These are phyloP conservation scores for Scolopax mira DNA, from an alignment of 2,113 vertebrate species.

Conservation along the genomic window DNA sequence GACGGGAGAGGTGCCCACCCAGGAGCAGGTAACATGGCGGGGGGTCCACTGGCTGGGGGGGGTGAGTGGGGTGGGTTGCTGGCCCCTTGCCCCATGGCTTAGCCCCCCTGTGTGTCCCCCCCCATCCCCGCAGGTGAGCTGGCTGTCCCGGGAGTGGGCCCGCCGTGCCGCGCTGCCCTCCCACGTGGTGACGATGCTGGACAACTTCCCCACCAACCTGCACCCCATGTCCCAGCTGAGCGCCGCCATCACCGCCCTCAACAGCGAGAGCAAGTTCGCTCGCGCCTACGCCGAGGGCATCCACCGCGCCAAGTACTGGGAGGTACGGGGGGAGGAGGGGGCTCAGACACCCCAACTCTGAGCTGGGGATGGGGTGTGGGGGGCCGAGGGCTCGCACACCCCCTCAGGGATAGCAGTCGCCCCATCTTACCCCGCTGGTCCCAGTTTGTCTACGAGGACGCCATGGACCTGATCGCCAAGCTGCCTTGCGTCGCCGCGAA, in stretches of 20 bases:
- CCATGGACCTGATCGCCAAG: slow-evolving; percentile 97
- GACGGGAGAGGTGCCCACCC: slow-evolving; percentile 89
- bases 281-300: slow-evolving; percentile 92
- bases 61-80: no score
- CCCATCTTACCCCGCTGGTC: not conserved
- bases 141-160: slow-evolving; percentile 96
- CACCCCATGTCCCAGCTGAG: slow-evolving; percentile 99
- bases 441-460: slow-evolving; percentile 93
- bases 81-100: not conserved
- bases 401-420: accelerated
- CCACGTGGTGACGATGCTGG: slow-evolving; percentile 97
- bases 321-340: slow-evolving; percentile 73
- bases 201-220: slow-evolving; percentile 97
- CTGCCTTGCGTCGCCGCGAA: slow-evolving; percentile 95
- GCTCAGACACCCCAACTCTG: not conserved
- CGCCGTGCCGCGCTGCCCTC: slow-evolving; percentile 93
- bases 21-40: slow-evolving; percentile 83
- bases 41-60: no score
- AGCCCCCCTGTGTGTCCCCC: not conserved
- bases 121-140: slow-evolving; percentile 77
- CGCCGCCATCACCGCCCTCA: slow-evolving; percentile 92
- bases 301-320: slow-evolving; percentile 94
- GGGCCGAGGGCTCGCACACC: accelerated
- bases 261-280: slow-evolving; percentile 95
- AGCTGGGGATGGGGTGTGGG: accelerated